Percentiles rank a stretch among this genome's conserved stretches.
Evolutionary conservation across 2,797 vertebrate genomes (phyloP).

Genomic region (Balearica regulorum): DNA sequence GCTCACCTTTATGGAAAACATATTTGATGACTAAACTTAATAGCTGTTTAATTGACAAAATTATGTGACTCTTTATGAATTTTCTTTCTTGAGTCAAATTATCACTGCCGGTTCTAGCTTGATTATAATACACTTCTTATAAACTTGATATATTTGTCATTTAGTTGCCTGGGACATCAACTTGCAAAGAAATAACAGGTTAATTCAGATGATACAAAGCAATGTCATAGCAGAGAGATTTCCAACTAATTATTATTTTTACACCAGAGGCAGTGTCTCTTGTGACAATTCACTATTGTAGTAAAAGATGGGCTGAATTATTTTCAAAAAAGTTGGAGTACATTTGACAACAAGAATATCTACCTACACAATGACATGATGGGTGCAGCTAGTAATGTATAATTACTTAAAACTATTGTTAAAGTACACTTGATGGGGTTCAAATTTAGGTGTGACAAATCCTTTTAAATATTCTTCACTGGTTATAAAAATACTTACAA

Average conservation of each 20-base stretch:
- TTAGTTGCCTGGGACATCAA: neutral
- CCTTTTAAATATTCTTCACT: neutral
- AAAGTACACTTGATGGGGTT: neutral
- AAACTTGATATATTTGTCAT: neutral
- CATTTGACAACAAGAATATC: slow-evolving; percentile 1
- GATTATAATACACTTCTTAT: neutral
- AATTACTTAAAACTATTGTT: slow-evolving; percentile 5
- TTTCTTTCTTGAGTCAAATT: neutral
- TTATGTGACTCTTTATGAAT: neutral
- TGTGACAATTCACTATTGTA: neutral
- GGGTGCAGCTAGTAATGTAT: neutral
- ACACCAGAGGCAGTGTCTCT: neutral
- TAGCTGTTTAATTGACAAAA: neutral
- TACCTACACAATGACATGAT: neutral
- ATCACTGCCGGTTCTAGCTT: neutral
- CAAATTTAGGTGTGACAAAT: neutral
- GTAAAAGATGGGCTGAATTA: neutral
- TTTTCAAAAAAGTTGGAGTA: neutral
- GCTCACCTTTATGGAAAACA: neutral
- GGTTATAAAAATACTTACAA: neutral
- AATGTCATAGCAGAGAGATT: neutral
- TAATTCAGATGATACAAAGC: slow-evolving; percentile 2
- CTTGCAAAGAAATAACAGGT: slow-evolving; percentile 19
- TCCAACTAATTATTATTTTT: slow-evolving; percentile 19
- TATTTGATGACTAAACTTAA: neutral